A percentile compares a stretch with the other conserved stretches of the same genome.
Evolutionary conservation across 2,797 vertebrate genomes (phyloP).

Genomic region (Lophius americanus): DNA sequence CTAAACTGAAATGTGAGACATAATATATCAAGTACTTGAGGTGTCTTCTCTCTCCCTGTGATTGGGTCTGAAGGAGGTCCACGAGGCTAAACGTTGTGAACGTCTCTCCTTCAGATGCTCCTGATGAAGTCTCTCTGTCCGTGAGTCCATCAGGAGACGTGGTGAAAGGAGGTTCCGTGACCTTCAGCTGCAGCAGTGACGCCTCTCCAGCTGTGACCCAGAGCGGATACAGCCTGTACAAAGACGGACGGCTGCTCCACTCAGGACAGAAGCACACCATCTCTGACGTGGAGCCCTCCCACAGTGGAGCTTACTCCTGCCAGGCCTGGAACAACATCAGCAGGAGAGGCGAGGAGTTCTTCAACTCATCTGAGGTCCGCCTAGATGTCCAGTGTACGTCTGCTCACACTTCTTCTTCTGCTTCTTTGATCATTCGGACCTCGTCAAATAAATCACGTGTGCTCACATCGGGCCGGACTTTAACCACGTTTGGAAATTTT

Average conservation of each 20-base stretch:
- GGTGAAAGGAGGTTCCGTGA: slow-evolving; percentile 30
- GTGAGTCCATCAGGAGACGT: slow-evolving; percentile 36
- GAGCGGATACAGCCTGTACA: slow-evolving; percentile 50
- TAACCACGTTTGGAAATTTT: no score
- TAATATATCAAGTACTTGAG: not conserved
- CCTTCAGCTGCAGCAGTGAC: slow-evolving; percentile 60
- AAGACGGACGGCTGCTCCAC: slow-evolving; percentile 32
- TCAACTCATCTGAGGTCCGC: slow-evolving; percentile 40
- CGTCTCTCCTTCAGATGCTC: slow-evolving; percentile 52
- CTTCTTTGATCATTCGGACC: no score
- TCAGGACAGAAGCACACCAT: slow-evolving; percentile 44
- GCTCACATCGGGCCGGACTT: no score
- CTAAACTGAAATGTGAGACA: not conserved
- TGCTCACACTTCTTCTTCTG: not conserved
- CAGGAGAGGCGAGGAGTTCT: slow-evolving; percentile 4
- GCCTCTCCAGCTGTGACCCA: slow-evolving; percentile 56
- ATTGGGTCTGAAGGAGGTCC: not conserved
- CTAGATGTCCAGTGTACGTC: slow-evolving; percentile 64
- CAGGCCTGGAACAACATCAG: slow-evolving; percentile 56
- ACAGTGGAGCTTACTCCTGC: slow-evolving; percentile 68
- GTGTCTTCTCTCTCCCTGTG: not conserved
- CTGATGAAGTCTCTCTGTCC: slow-evolving; percentile 43
- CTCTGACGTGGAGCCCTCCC: slow-evolving; percentile 42
- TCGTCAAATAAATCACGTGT: no score
- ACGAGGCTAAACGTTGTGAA: not conserved